Evolutionary conservation across 2,113 vertebrate genomes (phyloP).

Genomic region (Halichoeres trimaculatus): DNA sequence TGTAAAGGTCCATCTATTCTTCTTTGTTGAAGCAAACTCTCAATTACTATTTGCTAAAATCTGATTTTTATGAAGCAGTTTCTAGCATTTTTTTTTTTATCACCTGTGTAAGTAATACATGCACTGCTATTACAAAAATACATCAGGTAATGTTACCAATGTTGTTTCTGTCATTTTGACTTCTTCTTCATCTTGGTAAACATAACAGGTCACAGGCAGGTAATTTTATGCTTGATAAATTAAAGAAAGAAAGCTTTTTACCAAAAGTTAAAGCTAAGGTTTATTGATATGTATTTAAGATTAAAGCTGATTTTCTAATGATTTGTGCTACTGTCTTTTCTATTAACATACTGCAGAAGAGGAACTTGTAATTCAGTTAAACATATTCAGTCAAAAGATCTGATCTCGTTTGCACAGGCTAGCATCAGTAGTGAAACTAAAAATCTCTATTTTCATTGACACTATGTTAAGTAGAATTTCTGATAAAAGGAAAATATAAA

Average conservation of each 20-base stretch:
- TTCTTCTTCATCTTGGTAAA: too few relatives aligned
- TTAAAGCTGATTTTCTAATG: not conserved
- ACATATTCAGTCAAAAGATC: not conserved
- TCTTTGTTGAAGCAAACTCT: conserved; percentile 6
- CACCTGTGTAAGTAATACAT: too few relatives aligned
- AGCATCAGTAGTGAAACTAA: not conserved
- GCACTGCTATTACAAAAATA: too few relatives aligned
- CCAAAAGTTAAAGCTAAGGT: not conserved
- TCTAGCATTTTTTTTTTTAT: too few relatives aligned
- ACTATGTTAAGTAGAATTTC: conserved; percentile 1
- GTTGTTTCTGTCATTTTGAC: too few relatives aligned
- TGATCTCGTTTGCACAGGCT: not conserved
- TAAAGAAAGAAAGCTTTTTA: too few relatives aligned
- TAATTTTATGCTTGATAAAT: not conserved
- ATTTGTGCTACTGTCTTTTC: not conserved
- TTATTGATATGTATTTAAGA: too few relatives aligned
- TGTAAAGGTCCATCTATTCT: conserved; percentile 39
- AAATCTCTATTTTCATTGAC: not conserved
- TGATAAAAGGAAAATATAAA: not conserved
- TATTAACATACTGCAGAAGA: not conserved
- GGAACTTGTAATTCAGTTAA: not conserved
- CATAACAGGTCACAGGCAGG: too few relatives aligned
- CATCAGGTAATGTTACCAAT: too few relatives aligned
- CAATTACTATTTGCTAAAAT: conserved; percentile 13
- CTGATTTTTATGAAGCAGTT: too few relatives aligned